phyloP scores from a whole-genome alignment of 2,888 invertebrate genomes.

The Lathronympha strigana region DNA sequence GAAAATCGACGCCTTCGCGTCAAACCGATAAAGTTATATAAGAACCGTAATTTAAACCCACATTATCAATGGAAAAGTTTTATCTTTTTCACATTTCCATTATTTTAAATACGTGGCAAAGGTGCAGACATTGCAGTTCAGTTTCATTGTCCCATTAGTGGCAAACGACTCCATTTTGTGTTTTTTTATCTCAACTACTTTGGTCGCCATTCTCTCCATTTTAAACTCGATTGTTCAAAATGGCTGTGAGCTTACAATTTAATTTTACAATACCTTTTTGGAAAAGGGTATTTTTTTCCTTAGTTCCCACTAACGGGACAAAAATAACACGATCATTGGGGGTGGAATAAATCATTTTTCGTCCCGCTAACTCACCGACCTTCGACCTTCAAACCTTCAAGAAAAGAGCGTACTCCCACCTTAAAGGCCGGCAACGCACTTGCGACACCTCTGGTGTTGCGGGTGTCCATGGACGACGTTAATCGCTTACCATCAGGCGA shows the following conservation, averaged over 20 bases:
- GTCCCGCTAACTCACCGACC: too few relatives aligned
- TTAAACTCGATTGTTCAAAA: neutral
- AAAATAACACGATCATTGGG: too few relatives aligned
- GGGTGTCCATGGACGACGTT: too few relatives aligned
- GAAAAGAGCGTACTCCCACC: too few relatives aligned
- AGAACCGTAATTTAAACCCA: neutral
- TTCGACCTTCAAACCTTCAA: too few relatives aligned
- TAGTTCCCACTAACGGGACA: too few relatives aligned
- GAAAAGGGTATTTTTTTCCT: too few relatives aligned
- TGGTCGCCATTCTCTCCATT: conserved; percentile 12
- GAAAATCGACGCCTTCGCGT: neutral
- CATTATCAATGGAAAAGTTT: neutral
- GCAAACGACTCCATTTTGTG: conserved; percentile 18
- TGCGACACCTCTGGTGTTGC: too few relatives aligned
- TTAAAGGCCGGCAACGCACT: too few relatives aligned
- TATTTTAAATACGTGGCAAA: conserved; percentile 23
- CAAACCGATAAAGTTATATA: neutral
- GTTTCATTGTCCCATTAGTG: conserved; percentile 26
- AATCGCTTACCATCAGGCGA: too few relatives aligned
- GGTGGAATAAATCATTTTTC: too few relatives aligned
- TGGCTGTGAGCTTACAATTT: neutral
- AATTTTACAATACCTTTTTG: too few relatives aligned
- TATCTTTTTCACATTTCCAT: conserved; percentile 1
- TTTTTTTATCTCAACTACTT: conserved; percentile 20
- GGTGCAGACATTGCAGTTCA: conserved; percentile 32